A percentile compares a stretch with the other conserved stretches of the same genome.
phyloP scores from a whole-genome alignment of 2,797 vertebrate species.

The Aulostomus chinensis region DNA sequence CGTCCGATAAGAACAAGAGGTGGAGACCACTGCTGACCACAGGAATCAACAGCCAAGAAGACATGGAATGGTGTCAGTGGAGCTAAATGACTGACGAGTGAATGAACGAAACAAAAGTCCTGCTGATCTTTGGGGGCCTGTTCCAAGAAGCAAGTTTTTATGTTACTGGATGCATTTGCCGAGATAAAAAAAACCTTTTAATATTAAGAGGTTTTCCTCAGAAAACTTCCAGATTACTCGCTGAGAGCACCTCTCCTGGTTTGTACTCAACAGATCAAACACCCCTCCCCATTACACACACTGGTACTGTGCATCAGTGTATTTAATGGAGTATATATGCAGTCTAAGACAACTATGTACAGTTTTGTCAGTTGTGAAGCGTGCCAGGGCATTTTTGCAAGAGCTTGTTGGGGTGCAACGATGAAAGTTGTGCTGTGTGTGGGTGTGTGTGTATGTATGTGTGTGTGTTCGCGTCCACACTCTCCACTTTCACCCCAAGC shows the following conservation, averaged over 20 bases:
- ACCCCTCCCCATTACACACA: conserved; percentile 8
- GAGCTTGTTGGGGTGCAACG: conserved; percentile 59
- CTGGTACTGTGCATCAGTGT: too few relatives aligned
- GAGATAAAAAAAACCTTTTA: conserved; percentile 27
- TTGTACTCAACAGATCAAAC: conserved; percentile 25
- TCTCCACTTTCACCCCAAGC: conserved; percentile 9
- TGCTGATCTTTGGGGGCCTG: conserved; percentile 2
- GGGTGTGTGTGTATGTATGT: neutral
- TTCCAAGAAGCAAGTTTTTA: conserved; percentile 23
- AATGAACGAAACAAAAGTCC: conserved; percentile 17
- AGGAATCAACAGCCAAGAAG: conserved; percentile 42
- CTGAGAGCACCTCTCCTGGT: too few relatives aligned
- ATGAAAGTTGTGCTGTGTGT: conserved; percentile 33
- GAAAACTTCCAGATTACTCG: too few relatives aligned
- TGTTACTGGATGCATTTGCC: conserved; percentile 3
- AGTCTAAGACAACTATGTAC: conserved; percentile 58
- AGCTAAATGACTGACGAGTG: conserved; percentile 29
- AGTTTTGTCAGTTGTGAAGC: conserved; percentile 62
- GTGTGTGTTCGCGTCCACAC: conserved; percentile 35
- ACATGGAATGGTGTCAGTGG: conserved; percentile 20
- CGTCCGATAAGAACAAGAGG: conserved; percentile 49
- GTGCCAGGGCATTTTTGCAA: conserved; percentile 41
- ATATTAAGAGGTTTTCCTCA: too few relatives aligned
- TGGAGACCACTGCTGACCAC: conserved; percentile 47
- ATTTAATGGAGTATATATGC: conserved; percentile 51